Conservation (phyloP, 1,140 invertebrate species). For the Drosophila pachea region DNA sequence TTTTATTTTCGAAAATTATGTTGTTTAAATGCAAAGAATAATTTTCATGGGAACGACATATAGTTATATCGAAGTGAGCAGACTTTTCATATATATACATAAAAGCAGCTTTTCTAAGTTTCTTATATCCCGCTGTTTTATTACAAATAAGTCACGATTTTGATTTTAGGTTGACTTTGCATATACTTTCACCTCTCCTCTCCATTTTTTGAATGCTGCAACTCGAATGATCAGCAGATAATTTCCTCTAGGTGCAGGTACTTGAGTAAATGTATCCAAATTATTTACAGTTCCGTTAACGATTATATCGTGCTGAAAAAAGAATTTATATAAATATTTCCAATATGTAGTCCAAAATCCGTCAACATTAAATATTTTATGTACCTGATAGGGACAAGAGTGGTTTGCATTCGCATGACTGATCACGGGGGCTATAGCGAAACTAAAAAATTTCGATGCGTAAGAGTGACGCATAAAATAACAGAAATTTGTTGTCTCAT, state of each 20-base stretch:
- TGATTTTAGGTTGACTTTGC: not conserved
- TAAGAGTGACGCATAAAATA: not conserved
- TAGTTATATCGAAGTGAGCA: no score
- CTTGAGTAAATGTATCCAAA: not conserved
- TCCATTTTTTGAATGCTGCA: constrained; percentile 28
- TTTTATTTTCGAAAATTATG: no score
- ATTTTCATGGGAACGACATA: no score
- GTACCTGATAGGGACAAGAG: constrained; percentile 18
- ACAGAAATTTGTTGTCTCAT: constrained; percentile 52
- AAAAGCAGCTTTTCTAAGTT: not conserved
- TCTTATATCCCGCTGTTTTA: not conserved
- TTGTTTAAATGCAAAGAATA: no score
- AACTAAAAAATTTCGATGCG: not conserved
- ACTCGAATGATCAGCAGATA: constrained; percentile 42
- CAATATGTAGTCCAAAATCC: not conserved
- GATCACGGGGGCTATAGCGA: not conserved
- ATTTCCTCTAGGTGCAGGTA: constrained; percentile 44
- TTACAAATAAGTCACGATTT: not conserved
- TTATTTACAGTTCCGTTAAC: constrained; percentile 1
- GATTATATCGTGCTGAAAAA: constrained; percentile 42
- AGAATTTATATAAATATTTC: not conserved
- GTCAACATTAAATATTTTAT: not conserved
- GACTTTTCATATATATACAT: not conserved
- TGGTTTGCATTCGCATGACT: constrained; percentile 19
- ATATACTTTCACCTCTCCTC: constrained; percentile 22